Evolutionary conservation across 2,888 invertebrate species (phyloP), one percentile per base, ranked within the genome.

Genomic region (Slavum lentiscoides): DNA sequence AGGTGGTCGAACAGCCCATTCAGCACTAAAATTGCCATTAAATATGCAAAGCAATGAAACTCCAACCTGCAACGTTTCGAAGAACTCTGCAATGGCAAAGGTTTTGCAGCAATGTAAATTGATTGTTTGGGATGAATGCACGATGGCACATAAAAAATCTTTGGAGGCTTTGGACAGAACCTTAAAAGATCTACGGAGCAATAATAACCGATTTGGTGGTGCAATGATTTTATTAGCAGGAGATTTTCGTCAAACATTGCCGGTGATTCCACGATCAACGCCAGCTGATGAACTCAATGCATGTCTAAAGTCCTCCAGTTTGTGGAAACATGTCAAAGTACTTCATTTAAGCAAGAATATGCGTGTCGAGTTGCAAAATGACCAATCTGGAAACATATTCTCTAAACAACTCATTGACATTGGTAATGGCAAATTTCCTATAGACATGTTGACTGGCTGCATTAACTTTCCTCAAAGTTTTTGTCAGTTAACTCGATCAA

Each of bases 61-160:
- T 30, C 30, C 30, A 30, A 30, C 30, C 30, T 30, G 30, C 30
- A 30, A 30, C 30, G 30, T 30, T 30, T 30, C 30, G 30, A 30
- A 30, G 30, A 30, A 30, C 30, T 30, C 30, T 30, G 30, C 30
- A 30, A 30, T 30, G 30, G 30, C 30, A 30, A 30, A 30, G 30
- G 30, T 30, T 30, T 30, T 30, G 30, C 30, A 30, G 30, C 30
- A 30, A 30, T 83, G 84, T 66, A 84, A 83, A 84, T 53, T 69
- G 21, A 81, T 83, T 73, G 82, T 86, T 15, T 85, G 84, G 85
- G 85, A 86, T 82, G 84, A 86, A 74, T 85, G 85, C 81, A 86
- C 86, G 11, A 87, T 87, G 86, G 82, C 86, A 3, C 85, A 86
- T 77, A 86, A 86, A 83, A 81, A 82, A 74, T 77, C 84, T 30